A percentile compares a stretch with the other conserved stretches of the same genome.
Conservation (phyloP, 2,888 invertebrate genomes). For the Lycaena phlaeas region DNA sequence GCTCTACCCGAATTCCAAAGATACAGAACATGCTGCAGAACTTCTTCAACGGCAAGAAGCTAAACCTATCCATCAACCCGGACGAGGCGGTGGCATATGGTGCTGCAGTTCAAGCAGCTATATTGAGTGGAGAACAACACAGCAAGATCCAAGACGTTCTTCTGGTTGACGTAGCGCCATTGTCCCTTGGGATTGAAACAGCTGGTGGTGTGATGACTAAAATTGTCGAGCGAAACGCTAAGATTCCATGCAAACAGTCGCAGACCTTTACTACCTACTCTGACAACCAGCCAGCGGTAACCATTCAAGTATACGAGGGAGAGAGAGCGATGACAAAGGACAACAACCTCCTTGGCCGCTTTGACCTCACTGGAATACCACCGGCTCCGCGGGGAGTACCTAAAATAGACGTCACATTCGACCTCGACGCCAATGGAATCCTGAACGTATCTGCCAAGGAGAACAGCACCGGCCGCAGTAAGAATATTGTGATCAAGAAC, state of each 20-base stretch:
- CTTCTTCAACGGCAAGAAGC: constrained; percentile 81
- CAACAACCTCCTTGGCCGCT: constrained; percentile 78
- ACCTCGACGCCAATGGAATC: constrained; percentile 85
- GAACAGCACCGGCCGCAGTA: constrained; percentile 75
- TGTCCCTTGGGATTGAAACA: constrained; percentile 85
- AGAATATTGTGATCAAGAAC: constrained; percentile 83
- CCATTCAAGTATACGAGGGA: constrained; percentile 82
- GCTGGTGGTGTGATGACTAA: constrained; percentile 86
- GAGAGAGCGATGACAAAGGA: constrained; percentile 86
- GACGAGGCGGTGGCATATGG: constrained; percentile 88
- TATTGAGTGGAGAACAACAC: constrained; percentile 81
- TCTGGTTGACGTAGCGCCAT: constrained; percentile 73
- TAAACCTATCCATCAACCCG: constrained; percentile 84
- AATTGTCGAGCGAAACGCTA: constrained; percentile 79
- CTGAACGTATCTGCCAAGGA: constrained; percentile 88
- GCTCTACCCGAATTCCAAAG: constrained; percentile 74
- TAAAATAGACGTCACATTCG: constrained; percentile 81
- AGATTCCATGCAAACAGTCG: constrained; percentile 80
- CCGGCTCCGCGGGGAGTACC: constrained; percentile 80
- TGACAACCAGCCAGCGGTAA: constrained; percentile 85
- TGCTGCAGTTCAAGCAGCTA: constrained; percentile 82
- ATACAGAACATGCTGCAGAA: constrained; percentile 82
- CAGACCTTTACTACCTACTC: constrained; percentile 85
- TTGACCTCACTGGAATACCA: constrained; percentile 79
- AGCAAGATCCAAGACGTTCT: constrained; percentile 79